A percentile compares a stretch with the other conserved stretches of the same genome.
These are phyloP conservation scores for Todiramphus chloris DNA, from an alignment of 2,113 vertebrate genomes.

Conservation along the genomic window DNA sequence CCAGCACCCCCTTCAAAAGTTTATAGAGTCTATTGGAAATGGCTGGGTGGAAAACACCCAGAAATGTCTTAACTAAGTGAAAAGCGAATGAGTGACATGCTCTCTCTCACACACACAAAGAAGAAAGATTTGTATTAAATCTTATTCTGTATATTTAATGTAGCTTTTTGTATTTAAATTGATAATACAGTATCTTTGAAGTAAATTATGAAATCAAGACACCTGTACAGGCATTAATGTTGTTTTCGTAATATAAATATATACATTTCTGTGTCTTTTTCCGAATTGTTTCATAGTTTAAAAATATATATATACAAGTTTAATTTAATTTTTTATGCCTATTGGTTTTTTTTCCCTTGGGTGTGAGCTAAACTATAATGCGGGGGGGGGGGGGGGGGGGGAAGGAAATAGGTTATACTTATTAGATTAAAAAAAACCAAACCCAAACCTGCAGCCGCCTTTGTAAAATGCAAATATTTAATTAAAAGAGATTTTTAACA, in stretches of 20 bases:
- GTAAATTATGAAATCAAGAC: conserved; percentile 97
- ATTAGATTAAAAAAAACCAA: conserved; percentile 57
- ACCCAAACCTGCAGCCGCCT: conserved; percentile 52
- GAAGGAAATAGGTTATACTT: conserved; percentile 59
- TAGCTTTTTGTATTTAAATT: conserved; percentile 99
- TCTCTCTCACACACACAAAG: conserved; percentile 17
- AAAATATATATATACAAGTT: conserved; percentile 74
- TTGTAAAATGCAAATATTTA: conserved; percentile 78
- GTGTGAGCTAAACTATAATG: conserved; percentile 72
- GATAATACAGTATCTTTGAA: conserved; percentile 99
- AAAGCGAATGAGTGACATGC: conserved; percentile 68
- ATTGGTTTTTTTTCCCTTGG: conserved; percentile 72
- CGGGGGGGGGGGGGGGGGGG: neutral
- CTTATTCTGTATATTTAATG: conserved; percentile 99
- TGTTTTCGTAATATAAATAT: conserved; percentile 86
- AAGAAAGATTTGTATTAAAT: conserved; percentile 96
- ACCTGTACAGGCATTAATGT: conserved; percentile 92
- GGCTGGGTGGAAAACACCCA: conserved; percentile 81
- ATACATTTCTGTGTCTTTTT: conserved; percentile 82
- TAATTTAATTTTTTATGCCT: conserved; percentile 84
- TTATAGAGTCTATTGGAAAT: conserved; percentile 90
- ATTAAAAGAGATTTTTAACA: conserved; percentile 79
- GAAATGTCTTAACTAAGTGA: conserved; percentile 90
- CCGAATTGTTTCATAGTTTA: conserved; percentile 83
- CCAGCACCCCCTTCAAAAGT: conserved; percentile 79